These are phyloP conservation scores for Porites divaricata DNA, from an alignment of 92 coral and sea anemone species.

Conservation along the genomic window DNA sequence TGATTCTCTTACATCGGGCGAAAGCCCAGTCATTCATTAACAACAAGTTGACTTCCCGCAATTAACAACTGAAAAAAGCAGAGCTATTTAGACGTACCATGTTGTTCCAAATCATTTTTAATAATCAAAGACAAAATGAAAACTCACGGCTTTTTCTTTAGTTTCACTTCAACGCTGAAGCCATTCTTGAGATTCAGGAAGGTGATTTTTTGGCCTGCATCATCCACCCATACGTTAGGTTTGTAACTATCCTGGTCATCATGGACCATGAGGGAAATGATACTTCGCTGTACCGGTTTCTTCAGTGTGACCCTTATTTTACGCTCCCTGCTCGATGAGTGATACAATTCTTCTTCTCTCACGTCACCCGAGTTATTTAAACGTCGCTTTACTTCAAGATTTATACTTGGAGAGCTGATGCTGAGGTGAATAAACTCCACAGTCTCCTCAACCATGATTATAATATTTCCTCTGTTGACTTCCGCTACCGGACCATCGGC, in stretches of 20 bases:
- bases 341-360: slow-evolving; percentile 39
- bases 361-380: background rate
- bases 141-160: background rate
- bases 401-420: slow-evolving; percentile 22
- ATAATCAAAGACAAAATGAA: no score
- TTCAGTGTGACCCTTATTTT: slow-evolving; percentile 7
- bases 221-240: slow-evolving; percentile 1
- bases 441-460: slow-evolving; percentile 70
- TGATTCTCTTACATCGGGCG: no score
- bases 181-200: slow-evolving; percentile 41
- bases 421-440: slow-evolving; percentile 32
- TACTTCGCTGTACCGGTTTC: background rate
- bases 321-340: background rate
- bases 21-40: no score
- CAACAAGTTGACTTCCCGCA: no score
- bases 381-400: background rate
- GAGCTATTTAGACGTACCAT: no score
- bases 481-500: slow-evolving; percentile 47
- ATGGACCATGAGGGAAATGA: slow-evolving; percentile 12
- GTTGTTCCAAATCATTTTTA: no score
- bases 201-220: background rate
- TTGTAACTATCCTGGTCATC: slow-evolving; percentile 19
- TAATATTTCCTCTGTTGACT: slow-evolving; percentile 32
- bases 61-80: no score
- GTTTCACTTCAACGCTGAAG: slow-evolving; percentile 37